phyloP scores from a whole-genome alignment of 2,113 vertebrate species.

The Apus apus region DNA sequence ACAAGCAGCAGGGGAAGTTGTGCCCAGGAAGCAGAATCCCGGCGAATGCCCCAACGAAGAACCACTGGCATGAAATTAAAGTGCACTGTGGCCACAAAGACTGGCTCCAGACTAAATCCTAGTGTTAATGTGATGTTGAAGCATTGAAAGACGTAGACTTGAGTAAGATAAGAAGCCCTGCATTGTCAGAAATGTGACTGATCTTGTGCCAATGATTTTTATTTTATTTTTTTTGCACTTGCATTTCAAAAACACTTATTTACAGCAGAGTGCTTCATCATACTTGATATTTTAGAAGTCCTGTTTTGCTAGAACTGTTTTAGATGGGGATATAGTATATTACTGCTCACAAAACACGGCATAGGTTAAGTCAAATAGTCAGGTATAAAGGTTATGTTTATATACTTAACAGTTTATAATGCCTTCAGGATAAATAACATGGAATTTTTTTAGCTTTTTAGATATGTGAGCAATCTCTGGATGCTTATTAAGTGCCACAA shows the following conservation, averaged over 20 bases:
- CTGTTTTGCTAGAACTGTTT: neutral
- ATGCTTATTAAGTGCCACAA: neutral
- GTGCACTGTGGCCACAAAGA: neutral
- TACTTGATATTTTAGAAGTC: neutral
- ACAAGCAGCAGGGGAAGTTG: neutral
- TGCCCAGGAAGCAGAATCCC: neutral
- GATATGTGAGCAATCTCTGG: neutral
- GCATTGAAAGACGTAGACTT: neutral
- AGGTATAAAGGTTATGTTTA: constrained; percentile 3
- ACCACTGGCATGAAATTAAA: neutral
- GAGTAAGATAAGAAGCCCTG: neutral
- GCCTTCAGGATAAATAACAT: neutral
- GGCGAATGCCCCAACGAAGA: neutral
- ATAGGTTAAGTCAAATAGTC: neutral
- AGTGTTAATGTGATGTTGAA: neutral
- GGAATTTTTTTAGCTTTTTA: neutral
- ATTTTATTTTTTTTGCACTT: neutral
- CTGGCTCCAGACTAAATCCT: neutral
- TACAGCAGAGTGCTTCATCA: neutral
- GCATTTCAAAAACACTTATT: neutral
- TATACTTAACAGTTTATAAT: neutral
- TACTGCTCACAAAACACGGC: neutral
- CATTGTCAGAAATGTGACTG: neutral
- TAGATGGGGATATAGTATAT: neutral
- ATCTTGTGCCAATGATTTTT: neutral